Conservation (phyloP, 2,113 vertebrate genomes). For the Nesoenas mayeri region DNA sequence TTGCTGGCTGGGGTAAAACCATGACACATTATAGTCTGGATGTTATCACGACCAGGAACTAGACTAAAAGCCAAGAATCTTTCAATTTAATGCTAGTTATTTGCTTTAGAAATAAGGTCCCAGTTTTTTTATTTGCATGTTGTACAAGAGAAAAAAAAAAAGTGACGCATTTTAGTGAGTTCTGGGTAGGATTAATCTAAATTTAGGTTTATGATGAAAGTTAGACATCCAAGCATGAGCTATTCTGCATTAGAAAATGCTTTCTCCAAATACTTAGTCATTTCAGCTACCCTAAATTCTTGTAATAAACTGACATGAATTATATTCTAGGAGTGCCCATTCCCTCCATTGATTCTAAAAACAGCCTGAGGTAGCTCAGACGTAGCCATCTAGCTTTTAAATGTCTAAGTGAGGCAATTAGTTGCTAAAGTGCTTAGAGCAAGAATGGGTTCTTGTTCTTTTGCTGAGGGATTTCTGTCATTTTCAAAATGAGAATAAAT, state of each 20-base stretch:
- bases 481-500: background rate
- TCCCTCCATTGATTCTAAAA: background rate
- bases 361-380: background rate
- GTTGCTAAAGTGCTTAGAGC: background rate
- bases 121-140: background rate
- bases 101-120: background rate
- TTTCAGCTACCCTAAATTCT: conserved; percentile 7
- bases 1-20: no score
- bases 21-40: background rate
- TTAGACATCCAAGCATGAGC: background rate
- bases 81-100: background rate
- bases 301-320: background rate
- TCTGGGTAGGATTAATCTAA: background rate
- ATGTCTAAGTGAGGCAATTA: background rate
- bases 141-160: background rate
- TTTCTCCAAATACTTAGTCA: background rate
- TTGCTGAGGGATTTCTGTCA: background rate
- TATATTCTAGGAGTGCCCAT: background rate
- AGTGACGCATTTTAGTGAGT: background rate
- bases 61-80: background rate
- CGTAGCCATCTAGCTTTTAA: background rate
- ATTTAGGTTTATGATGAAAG: background rate
- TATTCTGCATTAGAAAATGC: background rate
- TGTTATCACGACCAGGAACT: background rate
- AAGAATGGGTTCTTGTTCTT: background rate